phyloP scores from a whole-genome alignment of 2,888 invertebrate species.

The Volucella inanis region DNA sequence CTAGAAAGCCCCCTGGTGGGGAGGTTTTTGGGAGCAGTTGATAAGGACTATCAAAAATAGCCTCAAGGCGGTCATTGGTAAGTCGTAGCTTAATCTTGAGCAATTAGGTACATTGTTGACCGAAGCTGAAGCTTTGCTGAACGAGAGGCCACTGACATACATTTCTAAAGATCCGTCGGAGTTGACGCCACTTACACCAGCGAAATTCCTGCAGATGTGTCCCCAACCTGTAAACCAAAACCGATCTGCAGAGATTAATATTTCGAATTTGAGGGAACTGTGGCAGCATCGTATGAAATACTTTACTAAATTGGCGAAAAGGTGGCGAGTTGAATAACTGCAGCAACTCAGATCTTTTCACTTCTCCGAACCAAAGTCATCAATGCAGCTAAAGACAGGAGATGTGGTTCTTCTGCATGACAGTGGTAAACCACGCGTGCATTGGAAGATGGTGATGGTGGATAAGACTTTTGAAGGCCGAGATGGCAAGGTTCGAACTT shows the following conservation, averaged over 20 bases:
- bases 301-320: slow-evolving; percentile 24
- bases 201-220: slow-evolving; percentile 23
- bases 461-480: too few species aligned
- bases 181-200: slow-evolving; percentile 15
- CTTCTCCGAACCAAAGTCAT: slow-evolving; percentile 23
- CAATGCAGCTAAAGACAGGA: slow-evolving; percentile 3
- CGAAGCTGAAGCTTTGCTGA: slow-evolving; percentile 35
- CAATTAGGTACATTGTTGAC: slow-evolving; percentile 22
- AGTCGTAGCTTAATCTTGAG: slow-evolving; percentile 1
- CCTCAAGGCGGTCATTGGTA: too few species aligned
- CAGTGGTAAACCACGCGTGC: too few species aligned
- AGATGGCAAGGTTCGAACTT: too few species aligned
- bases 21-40: too few species aligned
- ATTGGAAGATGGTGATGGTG: slow-evolving; percentile 36
- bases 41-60: too few species aligned
- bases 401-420: too few species aligned
- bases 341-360: slow-evolving; percentile 49
- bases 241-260: background rate
- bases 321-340: slow-evolving; percentile 39
- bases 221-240: background rate
- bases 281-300: background rate
- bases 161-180: slow-evolving; percentile 13
- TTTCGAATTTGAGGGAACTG: slow-evolving; percentile 1
- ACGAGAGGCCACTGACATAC: slow-evolving; percentile 29
- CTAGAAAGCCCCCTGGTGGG: too few species aligned